Conservation (phyloP, 2,797 vertebrate species). For the Rhinatrema bivittatum region DNA sequence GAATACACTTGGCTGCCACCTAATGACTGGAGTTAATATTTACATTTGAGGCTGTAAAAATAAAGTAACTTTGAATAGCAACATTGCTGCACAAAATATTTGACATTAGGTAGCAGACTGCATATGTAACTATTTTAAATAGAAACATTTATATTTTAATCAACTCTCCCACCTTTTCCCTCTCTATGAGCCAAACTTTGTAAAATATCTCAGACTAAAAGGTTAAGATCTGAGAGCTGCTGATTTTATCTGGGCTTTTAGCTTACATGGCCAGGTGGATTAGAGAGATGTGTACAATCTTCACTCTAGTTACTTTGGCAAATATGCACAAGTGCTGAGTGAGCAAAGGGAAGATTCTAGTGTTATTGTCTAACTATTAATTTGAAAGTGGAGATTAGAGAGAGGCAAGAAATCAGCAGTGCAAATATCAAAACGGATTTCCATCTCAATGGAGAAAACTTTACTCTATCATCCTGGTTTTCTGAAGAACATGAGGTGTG, state of each 20-base stretch:
- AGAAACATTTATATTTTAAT: too few species aligned
- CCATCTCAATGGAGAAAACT: conserved; percentile 66
- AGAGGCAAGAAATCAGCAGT: conserved; percentile 74
- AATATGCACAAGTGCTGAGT: conserved; percentile 72
- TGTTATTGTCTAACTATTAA: conserved; percentile 87
- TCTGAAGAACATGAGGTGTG: conserved; percentile 36
- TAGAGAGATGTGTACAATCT: conserved; percentile 79
- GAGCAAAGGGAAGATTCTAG: conserved; percentile 69
- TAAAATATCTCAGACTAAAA: conserved; percentile 75
- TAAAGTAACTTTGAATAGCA: too few species aligned
- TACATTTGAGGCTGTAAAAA: too few species aligned
- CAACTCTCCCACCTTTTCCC: too few species aligned
- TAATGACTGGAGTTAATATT: too few species aligned
- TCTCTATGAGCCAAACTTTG: conserved; percentile 66
- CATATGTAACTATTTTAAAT: too few species aligned
- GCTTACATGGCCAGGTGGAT: conserved; percentile 81
- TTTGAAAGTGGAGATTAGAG: conserved; percentile 88
- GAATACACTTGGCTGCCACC: too few species aligned
- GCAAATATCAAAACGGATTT: conserved; percentile 78
- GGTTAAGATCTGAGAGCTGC: conserved; percentile 81
- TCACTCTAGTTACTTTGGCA: conserved; percentile 77
- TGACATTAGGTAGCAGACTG: too few species aligned
- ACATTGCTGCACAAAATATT: too few species aligned
- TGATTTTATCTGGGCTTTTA: conserved; percentile 79
- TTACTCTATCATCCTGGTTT: conserved; percentile 49